Evolutionary conservation across 2,888 invertebrate species (phyloP), one percentile per base, ranked within the genome.

Genomic region (Drosophila siamana): DNA sequence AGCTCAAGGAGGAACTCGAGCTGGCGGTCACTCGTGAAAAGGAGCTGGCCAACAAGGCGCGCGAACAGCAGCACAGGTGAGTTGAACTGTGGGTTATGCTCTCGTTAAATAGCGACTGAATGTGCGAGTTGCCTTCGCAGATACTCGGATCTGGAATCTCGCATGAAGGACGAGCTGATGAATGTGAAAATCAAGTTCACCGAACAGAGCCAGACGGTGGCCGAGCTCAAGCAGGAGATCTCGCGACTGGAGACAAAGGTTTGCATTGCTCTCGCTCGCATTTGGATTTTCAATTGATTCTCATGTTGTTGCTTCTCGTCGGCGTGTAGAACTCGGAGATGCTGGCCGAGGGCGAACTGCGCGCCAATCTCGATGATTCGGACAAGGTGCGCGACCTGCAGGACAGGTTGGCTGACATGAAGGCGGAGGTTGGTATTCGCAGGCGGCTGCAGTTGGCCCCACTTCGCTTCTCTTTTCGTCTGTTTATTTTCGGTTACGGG

Each of bases 181-280:
- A 97, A 97, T 94, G 96, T 97, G 0, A 95, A 97, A 86, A 98
- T 99, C 72, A 95, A 97, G 78, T 98, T 98, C 89, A 97, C 98
- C 64, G 99, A 99, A 91, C 97, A 97, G 89, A 96, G 98, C 63
- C 98, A 99, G 92, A 94, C 96, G 67, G 96, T 99, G 68, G 98
- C 98, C 2, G 98, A 98, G 92, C 94, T 99, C 22, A 96, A 96
- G 76, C 98, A 98, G 85, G 97, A 97, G 93, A 97, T 99, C 67
- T 98, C 98, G 7, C 95, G 97, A 89, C 94, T 98, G 79, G 98
- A 99, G 93, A 94, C 97, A 75, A 97, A 97, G 94, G 98, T 60
- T 97, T 94, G 97, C n/a, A 26, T 26, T 26, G 26, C 26, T 24
- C 6, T 6, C 24, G 24, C 24, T 6, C 6, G 24, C 5, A 24